A percentile compares a stretch with the other conserved stretches of the same genome.
phyloP scores from a whole-genome alignment of 92 coral and sea anemone species.

The Epizoanthus ramosus region DNA sequence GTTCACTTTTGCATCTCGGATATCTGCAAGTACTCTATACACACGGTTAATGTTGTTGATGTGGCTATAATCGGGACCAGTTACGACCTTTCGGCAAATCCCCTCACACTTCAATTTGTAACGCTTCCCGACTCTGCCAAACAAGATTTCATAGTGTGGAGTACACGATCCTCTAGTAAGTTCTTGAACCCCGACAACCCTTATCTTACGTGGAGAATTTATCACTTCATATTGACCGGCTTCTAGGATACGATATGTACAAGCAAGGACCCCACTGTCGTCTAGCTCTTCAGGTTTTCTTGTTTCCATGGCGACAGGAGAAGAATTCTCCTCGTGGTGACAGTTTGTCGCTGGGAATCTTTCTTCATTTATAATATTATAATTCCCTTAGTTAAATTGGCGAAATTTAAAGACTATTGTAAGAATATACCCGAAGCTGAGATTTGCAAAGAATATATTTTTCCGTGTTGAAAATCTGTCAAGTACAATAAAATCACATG shows the following conservation, averaged over 20 bases:
- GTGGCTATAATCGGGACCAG: conserved; percentile 55
- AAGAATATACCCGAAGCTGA: too few species aligned
- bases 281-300: not conserved
- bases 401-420: too few species aligned
- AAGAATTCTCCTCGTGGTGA: not conserved
- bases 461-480: too few species aligned
- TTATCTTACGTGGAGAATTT: not conserved
- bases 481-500: too few species aligned
- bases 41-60: conserved; percentile 54
- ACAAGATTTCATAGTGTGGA: not conserved
- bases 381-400: too few species aligned
- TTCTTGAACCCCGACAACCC: conserved; percentile 21
- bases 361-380: too few species aligned
- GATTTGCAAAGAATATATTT: too few species aligned
- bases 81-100: not conserved
- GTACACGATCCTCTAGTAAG: not conserved
- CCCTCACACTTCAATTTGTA: not conserved
- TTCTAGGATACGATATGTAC: not conserved
- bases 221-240: not conserved
- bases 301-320: not conserved
- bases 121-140: not conserved
- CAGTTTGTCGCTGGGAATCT: too few species aligned
- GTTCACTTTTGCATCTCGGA: not conserved
- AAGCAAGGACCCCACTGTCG: not conserved
- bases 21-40: not conserved